Conservation (phyloP, 2,888 invertebrate genomes). For the Steinernema scapterisci region DNA sequence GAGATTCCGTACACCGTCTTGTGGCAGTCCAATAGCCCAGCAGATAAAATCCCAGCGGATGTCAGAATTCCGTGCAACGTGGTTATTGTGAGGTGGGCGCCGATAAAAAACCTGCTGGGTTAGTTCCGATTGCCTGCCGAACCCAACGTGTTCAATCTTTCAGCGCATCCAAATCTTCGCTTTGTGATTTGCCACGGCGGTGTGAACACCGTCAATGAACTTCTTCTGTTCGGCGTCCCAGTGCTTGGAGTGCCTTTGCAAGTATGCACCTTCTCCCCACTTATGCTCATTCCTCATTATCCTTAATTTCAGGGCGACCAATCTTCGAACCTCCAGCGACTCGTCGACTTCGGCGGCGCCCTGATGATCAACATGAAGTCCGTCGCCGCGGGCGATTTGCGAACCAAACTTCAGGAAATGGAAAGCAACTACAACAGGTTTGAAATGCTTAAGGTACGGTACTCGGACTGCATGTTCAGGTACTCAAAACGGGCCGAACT, state of each 20-base stretch:
- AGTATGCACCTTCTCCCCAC: constrained; percentile 29
- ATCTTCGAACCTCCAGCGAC: constrained; percentile 56
- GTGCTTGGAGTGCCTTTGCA: constrained; percentile 60
- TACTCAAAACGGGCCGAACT: constrained; percentile 39
- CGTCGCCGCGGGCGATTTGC: constrained; percentile 48
- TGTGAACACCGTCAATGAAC: constrained; percentile 62
- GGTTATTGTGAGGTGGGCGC: constrained; percentile 55
- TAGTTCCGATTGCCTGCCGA: background rate
- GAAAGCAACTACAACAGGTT: constrained; percentile 41
- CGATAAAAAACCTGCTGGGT: constrained; percentile 58
- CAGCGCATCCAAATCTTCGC: constrained; percentile 59
- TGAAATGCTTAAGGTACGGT: background rate
- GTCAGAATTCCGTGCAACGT: constrained; percentile 48
- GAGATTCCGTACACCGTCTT: constrained; percentile 42
- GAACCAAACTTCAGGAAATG: constrained; percentile 46
- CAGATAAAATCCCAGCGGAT: constrained; percentile 36
- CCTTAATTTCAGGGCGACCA: constrained; percentile 53
- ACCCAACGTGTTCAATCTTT: constrained; percentile 16
- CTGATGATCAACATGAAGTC: constrained; percentile 51
- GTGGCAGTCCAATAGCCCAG: constrained; percentile 60
- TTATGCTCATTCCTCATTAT: too few relatives aligned
- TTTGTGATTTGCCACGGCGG: constrained; percentile 61
- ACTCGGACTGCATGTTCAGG: background rate
- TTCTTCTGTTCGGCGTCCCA: constrained; percentile 59
- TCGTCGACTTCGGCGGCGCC: constrained; percentile 58